Percentiles rank a stretch among this genome's conserved stretches.
These are phyloP conservation scores for Chaetura pelagica DNA, from an alignment of 2,113 vertebrate genomes.

Conservation along the genomic window DNA sequence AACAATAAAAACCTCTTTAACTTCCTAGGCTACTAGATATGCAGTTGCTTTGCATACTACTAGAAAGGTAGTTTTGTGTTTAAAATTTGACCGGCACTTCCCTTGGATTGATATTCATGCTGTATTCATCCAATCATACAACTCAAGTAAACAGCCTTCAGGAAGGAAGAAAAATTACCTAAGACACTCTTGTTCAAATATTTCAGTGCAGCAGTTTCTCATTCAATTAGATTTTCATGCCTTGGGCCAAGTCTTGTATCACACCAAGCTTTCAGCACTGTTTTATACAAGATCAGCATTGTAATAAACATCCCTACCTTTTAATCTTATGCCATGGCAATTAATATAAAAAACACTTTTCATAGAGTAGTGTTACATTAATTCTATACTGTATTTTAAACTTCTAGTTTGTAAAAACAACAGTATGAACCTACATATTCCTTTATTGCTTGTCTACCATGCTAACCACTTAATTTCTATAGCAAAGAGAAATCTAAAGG, in stretches of 20 bases:
- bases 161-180: neutral
- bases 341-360: neutral
- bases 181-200: neutral
- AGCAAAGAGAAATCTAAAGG: neutral
- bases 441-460: neutral
- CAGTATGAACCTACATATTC: neutral
- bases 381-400: neutral
- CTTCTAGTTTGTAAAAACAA: neutral
- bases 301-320: neutral
- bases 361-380: neutral
- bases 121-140: neutral
- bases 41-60: neutral
- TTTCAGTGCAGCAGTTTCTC: neutral
- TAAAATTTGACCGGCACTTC: neutral
- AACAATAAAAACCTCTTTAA: neutral
- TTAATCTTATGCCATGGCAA: neutral
- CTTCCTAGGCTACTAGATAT: neutral
- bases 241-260: neutral
- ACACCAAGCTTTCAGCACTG: neutral
- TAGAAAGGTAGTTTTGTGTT: neutral
- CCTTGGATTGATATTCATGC: neutral
- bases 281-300: neutral
- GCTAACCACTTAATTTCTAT: neutral
- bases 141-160: neutral
- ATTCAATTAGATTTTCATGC: neutral